These are phyloP conservation scores for Propithecus coquereli DNA, from an alignment of 2,113 vertebrate genomes.

Conservation along the genomic window DNA sequence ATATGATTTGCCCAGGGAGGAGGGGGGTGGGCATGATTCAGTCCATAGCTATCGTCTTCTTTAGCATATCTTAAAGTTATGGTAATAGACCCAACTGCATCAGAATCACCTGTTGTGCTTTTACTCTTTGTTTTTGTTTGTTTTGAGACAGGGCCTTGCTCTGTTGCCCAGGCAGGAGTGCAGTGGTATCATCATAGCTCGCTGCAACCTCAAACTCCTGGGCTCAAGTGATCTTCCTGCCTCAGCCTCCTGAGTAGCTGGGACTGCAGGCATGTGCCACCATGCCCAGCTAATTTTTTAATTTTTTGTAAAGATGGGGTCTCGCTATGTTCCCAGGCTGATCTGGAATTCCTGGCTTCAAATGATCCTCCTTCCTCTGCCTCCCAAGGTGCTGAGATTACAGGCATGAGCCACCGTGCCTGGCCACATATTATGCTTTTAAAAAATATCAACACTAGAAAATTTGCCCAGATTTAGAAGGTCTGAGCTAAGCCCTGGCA, in stretches of 20 bases:
- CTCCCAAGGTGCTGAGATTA: not conserved
- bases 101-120: not conserved
- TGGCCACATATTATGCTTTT: not conserved
- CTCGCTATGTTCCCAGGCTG: not conserved
- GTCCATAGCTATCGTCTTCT: not conserved
- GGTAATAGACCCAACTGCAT: not conserved
- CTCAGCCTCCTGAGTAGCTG: not conserved
- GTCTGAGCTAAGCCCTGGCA: not conserved
- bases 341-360: not conserved
- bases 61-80: not conserved
- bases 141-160: not conserved
- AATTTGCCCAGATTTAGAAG: not conserved
- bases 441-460: not conserved
- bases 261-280: not conserved
- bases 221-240: not conserved
- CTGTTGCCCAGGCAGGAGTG: not conserved
- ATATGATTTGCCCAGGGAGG: not conserved
- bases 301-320: not conserved
- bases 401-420: too few species aligned
- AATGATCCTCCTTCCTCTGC: not conserved
- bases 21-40: not conserved
- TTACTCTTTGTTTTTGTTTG: not conserved
- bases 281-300: not conserved
- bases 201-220: not conserved
- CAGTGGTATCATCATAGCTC: not conserved